phyloP scores from a whole-genome alignment of 2,888 invertebrate species.

The Orgyia antiqua region DNA sequence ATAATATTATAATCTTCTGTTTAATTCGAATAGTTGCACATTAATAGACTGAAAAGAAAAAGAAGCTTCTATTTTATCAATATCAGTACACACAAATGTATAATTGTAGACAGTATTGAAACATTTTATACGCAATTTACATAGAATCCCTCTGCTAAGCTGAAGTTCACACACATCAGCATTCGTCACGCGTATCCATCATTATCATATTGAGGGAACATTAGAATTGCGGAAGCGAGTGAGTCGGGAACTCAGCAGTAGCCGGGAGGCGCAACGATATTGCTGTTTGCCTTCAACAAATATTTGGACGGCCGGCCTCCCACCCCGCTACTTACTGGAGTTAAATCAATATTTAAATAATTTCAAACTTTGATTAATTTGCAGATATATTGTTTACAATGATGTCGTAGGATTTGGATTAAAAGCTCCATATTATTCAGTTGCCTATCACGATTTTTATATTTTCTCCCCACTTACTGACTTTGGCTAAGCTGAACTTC shows the following conservation, averaged over 20 bases:
- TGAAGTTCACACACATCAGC: constrained; percentile 49
- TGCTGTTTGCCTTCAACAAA: constrained; percentile 68
- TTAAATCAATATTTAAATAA: constrained; percentile 76
- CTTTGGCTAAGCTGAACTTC: no score
- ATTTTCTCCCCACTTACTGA: no score
- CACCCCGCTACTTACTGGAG: constrained; percentile 68
- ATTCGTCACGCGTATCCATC: constrained; percentile 49
- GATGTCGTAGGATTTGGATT: constrained; percentile 55
- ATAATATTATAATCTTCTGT: no score
- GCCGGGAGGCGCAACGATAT: constrained; percentile 67
- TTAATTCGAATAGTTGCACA: no score
- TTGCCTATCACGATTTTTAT: no score
- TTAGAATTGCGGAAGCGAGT: constrained; percentile 37
- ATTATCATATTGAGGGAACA: constrained; percentile 64
- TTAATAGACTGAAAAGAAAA: no score
- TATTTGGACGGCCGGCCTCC: constrained; percentile 49
- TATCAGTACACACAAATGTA: no score
- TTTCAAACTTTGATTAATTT: constrained; percentile 77
- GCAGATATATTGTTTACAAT: constrained; percentile 68
- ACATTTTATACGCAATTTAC: constrained; percentile 39
- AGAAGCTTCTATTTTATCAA: no score
- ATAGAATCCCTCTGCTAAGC: constrained; percentile 39
- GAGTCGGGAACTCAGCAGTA: constrained; percentile 26
- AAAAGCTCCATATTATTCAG: constrained; percentile 23
- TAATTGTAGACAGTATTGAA: constrained; percentile 5